These are phyloP conservation scores for Seriola rivoliana DNA, from an alignment of 2,113 vertebrate genomes.

Conservation along the genomic window DNA sequence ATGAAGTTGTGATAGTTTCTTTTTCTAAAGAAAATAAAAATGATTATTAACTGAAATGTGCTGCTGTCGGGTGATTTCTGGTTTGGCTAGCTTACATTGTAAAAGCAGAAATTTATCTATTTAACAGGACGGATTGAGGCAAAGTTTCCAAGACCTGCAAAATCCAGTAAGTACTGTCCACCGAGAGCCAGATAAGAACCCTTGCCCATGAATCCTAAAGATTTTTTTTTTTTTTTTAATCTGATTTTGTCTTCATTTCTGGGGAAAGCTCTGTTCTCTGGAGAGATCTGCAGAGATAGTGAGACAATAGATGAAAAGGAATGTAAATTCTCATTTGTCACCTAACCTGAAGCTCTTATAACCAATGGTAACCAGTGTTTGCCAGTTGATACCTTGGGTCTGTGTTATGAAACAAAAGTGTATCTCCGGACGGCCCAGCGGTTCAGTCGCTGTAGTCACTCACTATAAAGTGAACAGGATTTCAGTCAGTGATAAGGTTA, in stretches of 20 bases:
- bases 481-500: conserved; percentile 47
- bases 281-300: neutral
- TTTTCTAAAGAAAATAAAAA: conserved; percentile 84
- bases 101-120: neutral
- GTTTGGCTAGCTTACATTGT: neutral
- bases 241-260: neutral
- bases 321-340: neutral
- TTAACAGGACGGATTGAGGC: neutral
- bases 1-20: conserved; percentile 84
- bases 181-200: neutral
- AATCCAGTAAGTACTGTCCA: neutral
- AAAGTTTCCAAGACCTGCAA: neutral
- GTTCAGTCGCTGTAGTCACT: conserved; percentile 16
- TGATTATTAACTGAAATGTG: conserved; percentile 70
- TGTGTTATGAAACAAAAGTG: conserved; percentile 46
- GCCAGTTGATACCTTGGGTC: conserved; percentile 17
- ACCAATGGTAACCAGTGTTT: neutral
- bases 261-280: neutral
- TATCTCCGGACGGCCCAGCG: conserved; percentile 10
- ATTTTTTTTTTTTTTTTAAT: neutral
- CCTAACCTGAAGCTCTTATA: conserved; percentile 3
- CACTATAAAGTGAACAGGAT: conserved; percentile 35
- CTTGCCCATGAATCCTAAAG: neutral
- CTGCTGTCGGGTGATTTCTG: conserved; percentile 57
- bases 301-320: neutral